Evolutionary conservation across 2,888 invertebrate species (phyloP).

Genomic region (Xiphydria camelus): DNA sequence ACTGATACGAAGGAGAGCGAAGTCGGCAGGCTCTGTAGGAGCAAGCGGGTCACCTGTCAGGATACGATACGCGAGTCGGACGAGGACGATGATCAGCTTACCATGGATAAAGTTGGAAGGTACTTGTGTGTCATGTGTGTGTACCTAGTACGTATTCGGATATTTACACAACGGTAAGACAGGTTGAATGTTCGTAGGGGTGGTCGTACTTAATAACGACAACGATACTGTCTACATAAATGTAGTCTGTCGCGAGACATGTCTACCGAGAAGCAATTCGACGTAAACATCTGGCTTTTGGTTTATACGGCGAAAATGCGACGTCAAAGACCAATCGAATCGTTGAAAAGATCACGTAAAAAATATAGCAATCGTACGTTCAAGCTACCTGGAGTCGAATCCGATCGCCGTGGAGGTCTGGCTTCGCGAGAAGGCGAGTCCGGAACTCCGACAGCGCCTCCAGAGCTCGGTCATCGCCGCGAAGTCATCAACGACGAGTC

Average conservation of each 20-base stretch:
- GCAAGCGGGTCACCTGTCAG: constrained; percentile 44
- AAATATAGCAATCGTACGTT: background rate
- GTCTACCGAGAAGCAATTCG: no score
- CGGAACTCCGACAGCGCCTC: constrained; percentile 67
- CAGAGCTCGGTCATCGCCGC: constrained; percentile 46
- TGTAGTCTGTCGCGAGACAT: no score
- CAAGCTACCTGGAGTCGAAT: constrained; percentile 63
- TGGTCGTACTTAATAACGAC: no score
- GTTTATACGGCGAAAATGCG: no score
- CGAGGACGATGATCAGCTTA: constrained; percentile 47
- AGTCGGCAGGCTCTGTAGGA: constrained; percentile 34
- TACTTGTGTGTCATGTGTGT: no score
- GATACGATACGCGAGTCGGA: constrained; percentile 46
- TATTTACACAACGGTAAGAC: no score
- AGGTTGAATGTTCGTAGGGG: no score
- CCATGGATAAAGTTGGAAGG: constrained; percentile 52
- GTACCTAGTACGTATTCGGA: no score
- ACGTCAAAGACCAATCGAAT: no score
- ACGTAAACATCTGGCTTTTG: no score
- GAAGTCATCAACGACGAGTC: constrained; percentile 55
- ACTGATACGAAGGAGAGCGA: constrained; percentile 39
- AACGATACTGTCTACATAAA: no score
- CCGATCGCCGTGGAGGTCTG: constrained; percentile 74
- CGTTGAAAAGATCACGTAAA: no score
- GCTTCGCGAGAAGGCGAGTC: constrained; percentile 74